phyloP scores from a whole-genome alignment of 2,113 vertebrate genomes.

The Nibea albiflora region DNA sequence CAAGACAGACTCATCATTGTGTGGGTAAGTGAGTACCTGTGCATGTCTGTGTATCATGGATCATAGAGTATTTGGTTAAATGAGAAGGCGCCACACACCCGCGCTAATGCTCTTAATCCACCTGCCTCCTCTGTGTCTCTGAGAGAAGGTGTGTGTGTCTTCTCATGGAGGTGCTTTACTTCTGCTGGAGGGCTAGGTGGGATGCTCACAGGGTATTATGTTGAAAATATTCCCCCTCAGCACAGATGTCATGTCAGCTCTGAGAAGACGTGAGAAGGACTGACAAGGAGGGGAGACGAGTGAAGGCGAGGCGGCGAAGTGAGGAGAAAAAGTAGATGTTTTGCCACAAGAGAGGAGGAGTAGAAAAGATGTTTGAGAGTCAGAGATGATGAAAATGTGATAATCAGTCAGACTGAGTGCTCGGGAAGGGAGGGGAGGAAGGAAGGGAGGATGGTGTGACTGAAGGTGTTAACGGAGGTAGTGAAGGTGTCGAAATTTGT shows the following conservation, averaged over 20 bases:
- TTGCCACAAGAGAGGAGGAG: background rate
- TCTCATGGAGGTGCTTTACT: constrained; percentile 37
- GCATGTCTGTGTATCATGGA: constrained; percentile 38
- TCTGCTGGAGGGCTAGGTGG: background rate
- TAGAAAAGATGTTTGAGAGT: background rate
- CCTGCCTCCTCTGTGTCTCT: constrained; percentile 67
- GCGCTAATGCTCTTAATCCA: constrained; percentile 68
- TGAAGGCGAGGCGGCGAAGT: background rate
- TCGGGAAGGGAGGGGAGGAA: constrained; percentile 10
- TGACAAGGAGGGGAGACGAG: constrained; percentile 1
- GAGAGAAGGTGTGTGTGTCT: constrained; percentile 40
- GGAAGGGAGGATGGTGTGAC: constrained; percentile 16
- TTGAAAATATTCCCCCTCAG: constrained; percentile 3
- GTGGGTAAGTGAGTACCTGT: constrained; percentile 11
- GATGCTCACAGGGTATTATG: constrained; percentile 34
- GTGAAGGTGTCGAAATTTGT: constrained; percentile 42
- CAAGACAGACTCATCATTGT: constrained; percentile 33
- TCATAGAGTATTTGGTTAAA: constrained; percentile 59
- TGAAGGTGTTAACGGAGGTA: background rate
- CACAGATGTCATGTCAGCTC: constrained; percentile 19
- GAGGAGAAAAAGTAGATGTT: background rate
- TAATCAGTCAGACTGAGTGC: constrained; percentile 2
- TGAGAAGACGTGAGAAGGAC: background rate
- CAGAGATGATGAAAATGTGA: background rate
- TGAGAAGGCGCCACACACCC: constrained; percentile 49